Conservation (phyloP, 2,888 invertebrate species). For the Conistra vaccinii region DNA sequence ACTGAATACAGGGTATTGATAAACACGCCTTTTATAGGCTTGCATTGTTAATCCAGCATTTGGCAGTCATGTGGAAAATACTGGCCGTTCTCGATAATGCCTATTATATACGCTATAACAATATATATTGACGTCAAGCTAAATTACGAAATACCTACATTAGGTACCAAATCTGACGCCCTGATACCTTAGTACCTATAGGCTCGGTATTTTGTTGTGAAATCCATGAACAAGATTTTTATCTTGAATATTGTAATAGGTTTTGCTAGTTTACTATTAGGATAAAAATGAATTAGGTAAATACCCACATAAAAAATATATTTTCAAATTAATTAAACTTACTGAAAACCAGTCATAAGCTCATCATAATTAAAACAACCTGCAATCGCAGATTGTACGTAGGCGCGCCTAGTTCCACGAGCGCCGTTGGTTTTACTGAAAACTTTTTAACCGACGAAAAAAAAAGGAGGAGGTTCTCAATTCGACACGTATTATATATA, state of each 20-base stretch:
- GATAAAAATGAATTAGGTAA: background rate
- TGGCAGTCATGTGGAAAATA: conserved; percentile 74
- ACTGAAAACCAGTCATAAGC: no score
- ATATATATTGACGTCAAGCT: conserved; percentile 27
- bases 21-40: conserved; percentile 62
- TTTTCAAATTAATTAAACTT: no score
- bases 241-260: background rate
- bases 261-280: background rate
- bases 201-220: background rate
- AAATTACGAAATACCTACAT: conserved; percentile 26
- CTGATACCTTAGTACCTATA: background rate
- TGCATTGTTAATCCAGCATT: conserved; percentile 75
- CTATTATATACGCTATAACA: conserved; percentile 57
- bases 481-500: no score
- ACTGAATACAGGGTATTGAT: conserved; percentile 65
- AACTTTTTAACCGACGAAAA: no score
- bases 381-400: no score
- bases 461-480: no score
- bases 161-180: background rate
- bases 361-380: no score
- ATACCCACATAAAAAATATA: background rate
- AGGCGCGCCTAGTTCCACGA: background rate
- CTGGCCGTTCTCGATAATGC: conserved; percentile 52
- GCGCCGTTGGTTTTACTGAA: background rate
- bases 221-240: background rate